Evolutionary conservation across 2,113 vertebrate genomes (phyloP), one percentile per base, ranked within the genome.

Genomic region (Sterna hirundo): DNA sequence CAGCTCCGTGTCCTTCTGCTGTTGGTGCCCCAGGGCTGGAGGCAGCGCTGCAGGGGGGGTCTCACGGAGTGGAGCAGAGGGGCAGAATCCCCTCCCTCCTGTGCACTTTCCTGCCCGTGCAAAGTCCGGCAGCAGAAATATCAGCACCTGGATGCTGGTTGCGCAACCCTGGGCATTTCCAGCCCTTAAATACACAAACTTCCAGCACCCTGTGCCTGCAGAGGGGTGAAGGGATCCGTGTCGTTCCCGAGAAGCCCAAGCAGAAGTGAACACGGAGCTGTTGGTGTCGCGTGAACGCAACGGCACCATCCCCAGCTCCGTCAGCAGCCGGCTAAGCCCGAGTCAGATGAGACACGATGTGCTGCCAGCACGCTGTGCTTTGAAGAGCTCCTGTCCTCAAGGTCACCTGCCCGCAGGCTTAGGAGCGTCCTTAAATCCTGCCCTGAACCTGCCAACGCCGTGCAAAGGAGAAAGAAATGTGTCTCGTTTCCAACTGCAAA

Each of bases 191-290:
- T 11, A 27, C 46, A 15, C 1, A 2, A 36, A 57, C 14, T 64
- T 82, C 44, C 23, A 18, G 23, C 34, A 6, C 58, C 22, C 36
- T 29, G 36, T 1, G 0, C 36, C 38, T 7, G 9, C 34, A 1
- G 57, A 55, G 62, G 54, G 49, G 55, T 20, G 42, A 40, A 60
- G 15, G 25, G 14, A 74, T 38, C 46, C 19, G 2, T 3, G 5
- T 2, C 1, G 10, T 32, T 25, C 22, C 38, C 0, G 0, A 38
- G n/a, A 40, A 68, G 60, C 60, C 46, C 13, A 5, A 51, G 51
- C 36, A 18, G 38, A 55, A 61, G 32, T 4, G 1, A 17, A 52
- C 5, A 3, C 1, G 4, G 60, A 51, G 77, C 68, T 26, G n/a
- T 26, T 1, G 38, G 65, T 10, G 65, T 71, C 5, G 15, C 6